These are phyloP conservation scores for Campylomormyrus tamandua DNA, from an alignment of 2,113 vertebrate species.

Conservation along the genomic window DNA sequence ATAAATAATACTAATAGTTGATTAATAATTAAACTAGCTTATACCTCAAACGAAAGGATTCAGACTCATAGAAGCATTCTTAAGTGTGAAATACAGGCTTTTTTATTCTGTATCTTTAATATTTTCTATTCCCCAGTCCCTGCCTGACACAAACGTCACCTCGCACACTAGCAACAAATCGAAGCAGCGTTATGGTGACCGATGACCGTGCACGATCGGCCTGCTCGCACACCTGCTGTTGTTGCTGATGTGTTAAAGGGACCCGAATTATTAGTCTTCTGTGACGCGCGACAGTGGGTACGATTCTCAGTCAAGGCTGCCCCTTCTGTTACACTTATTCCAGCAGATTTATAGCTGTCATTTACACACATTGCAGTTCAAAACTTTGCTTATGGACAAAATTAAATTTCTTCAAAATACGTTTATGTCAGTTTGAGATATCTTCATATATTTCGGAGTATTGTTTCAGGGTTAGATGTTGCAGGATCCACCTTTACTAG, in stretches of 20 bases:
- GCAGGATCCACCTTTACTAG: neutral
- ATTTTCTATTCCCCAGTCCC: neutral
- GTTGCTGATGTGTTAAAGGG: neutral
- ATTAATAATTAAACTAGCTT: neutral
- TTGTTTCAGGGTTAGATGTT: neutral
- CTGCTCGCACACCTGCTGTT: neutral
- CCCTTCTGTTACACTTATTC: neutral
- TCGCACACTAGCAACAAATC: neutral
- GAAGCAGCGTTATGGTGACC: neutral
- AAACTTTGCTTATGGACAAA: neutral
- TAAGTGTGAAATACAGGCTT: neutral
- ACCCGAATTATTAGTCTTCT: neutral
- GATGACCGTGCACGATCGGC: neutral
- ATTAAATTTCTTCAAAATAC: neutral
- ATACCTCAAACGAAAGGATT: neutral
- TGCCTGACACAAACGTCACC: neutral
- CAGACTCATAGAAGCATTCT: neutral
- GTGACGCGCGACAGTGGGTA: neutral
- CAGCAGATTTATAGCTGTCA: neutral
- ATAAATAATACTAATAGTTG: too few relatives aligned
- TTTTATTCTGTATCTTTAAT: neutral
- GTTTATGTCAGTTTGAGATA: neutral
- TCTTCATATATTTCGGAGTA: neutral
- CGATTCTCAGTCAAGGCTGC: neutral
- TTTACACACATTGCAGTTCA: neutral